Percentiles rank a stretch among this genome's conserved stretches.
Conservation (phyloP, 2,888 invertebrate genomes). For the Conchocele bisecta region DNA sequence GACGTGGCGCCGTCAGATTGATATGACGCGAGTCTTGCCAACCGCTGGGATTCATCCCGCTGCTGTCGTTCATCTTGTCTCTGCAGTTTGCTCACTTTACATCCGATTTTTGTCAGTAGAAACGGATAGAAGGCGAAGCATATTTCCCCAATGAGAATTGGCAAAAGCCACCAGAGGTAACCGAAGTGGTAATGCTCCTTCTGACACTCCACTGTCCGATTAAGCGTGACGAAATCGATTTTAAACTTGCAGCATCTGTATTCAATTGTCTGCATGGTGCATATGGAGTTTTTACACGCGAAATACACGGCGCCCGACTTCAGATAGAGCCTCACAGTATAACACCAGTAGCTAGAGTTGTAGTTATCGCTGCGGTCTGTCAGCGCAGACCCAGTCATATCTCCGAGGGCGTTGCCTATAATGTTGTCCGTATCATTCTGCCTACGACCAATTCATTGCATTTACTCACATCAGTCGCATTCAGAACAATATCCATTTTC, state of each 20-base stretch:
- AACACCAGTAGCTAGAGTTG: slow-evolving; percentile 51
- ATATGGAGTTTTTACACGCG: slow-evolving; percentile 33
- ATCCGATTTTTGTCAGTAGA: slow-evolving; percentile 24
- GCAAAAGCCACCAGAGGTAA: slow-evolving; percentile 39
- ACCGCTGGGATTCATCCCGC: too few relatives aligned
- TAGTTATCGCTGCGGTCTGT: slow-evolving; percentile 20
- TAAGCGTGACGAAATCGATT: neutral
- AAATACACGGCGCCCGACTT: slow-evolving; percentile 2
- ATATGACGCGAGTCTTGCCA: too few relatives aligned
- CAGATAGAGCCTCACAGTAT: slow-evolving; percentile 14
- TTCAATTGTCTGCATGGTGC: slow-evolving; percentile 45
- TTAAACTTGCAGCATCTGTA: slow-evolving; percentile 38
- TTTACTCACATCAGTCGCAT: neutral
- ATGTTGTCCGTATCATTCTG: slow-evolving; percentile 8
- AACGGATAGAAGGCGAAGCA: slow-evolving; percentile 40
- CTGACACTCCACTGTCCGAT: slow-evolving; percentile 17
- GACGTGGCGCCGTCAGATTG: too few relatives aligned
- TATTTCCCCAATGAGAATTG: slow-evolving; percentile 32
- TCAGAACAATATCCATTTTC: neutral
- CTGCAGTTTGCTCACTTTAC: neutral
- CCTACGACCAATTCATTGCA: slow-evolving; percentile 6
- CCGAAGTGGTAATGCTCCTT: slow-evolving; percentile 20
- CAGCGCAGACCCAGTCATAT: slow-evolving; percentile 23
- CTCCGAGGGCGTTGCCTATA: slow-evolving; percentile 36
- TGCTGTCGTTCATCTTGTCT: too few relatives aligned